These are phyloP conservation scores for Ectobius pallidus DNA, from an alignment of 2,888 invertebrate species.

Conservation along the genomic window DNA sequence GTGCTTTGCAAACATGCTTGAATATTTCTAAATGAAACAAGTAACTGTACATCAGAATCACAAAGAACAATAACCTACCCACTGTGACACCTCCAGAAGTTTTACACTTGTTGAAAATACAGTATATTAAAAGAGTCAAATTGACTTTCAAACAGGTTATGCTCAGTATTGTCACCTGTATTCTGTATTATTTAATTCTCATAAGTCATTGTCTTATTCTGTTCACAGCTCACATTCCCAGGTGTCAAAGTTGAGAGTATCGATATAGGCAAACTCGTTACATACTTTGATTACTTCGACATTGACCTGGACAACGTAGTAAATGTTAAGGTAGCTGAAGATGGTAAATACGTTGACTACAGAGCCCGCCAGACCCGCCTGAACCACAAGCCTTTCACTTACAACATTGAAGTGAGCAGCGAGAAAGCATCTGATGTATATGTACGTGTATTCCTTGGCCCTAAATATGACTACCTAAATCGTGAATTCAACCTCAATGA, in stretches of 20 bases:
- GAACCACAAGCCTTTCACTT: constrained; percentile 71
- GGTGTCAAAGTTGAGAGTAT: constrained; percentile 68
- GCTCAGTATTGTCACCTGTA: too few relatives aligned
- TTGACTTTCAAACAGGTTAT: too few relatives aligned
- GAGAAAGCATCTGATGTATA: constrained; percentile 63
- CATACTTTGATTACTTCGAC: constrained; percentile 72
- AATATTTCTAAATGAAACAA: too few relatives aligned
- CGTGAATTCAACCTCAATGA: constrained; percentile 60
- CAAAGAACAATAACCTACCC: too few relatives aligned
- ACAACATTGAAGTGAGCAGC: constrained; percentile 64
- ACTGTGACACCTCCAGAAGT: too few relatives aligned
- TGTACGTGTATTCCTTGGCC: constrained; percentile 71
- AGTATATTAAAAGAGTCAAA: too few relatives aligned
- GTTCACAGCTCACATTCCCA: constrained; percentile 60
- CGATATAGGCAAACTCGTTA: constrained; percentile 68
- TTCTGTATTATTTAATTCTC: too few relatives aligned
- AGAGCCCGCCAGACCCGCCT: constrained; percentile 71
- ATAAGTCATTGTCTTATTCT: too few relatives aligned
- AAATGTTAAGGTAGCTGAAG: constrained; percentile 54
- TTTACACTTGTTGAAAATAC: too few relatives aligned
- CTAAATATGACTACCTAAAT: constrained; percentile 67
- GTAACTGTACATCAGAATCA: too few relatives aligned
- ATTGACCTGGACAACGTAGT: constrained; percentile 69
- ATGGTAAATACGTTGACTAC: constrained; percentile 58
- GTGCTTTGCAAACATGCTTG: too few relatives aligned